A percentile compares a stretch with the other conserved stretches of the same genome.
phyloP scores from a whole-genome alignment of 1,140 invertebrate genomes.

The Scaptomyza montana region DNA sequence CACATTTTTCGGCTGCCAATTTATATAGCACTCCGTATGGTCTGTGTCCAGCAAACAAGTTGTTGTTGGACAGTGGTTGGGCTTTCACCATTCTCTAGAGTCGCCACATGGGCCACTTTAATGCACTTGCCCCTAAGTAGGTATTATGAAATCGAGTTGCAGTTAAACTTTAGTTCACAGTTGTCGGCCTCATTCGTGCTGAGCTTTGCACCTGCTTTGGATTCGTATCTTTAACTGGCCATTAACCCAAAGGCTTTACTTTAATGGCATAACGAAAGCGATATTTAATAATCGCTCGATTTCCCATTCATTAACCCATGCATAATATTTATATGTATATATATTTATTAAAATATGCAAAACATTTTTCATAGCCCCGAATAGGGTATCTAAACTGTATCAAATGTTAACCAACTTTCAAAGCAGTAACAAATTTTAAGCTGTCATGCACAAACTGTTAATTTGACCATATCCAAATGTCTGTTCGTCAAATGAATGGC shows the following conservation, averaged over 20 bases:
- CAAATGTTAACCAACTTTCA: neutral
- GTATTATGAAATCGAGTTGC: constrained; percentile 35
- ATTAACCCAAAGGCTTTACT: neutral
- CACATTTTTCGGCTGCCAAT: constrained; percentile 32
- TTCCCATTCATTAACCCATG: neutral
- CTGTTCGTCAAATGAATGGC: neutral
- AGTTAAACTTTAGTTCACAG: constrained; percentile 4
- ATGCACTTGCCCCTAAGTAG: constrained; percentile 15
- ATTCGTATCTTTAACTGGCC: neutral
- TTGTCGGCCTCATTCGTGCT: constrained; percentile 10
- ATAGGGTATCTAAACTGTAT: constrained; percentile 12
- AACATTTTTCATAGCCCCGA: neutral
- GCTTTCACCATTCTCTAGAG: constrained; percentile 32
- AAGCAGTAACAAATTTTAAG: neutral
- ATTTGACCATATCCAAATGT: neutral
- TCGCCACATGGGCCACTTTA: constrained; percentile 17
- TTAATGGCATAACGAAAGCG: neutral
- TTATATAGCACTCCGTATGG: constrained; percentile 5
- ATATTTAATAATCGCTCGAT: neutral
- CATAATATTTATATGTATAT: neutral
- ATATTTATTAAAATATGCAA: neutral
- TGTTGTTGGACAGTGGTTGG: constrained; percentile 19
- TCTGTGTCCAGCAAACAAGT: constrained; percentile 31
- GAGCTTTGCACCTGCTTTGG: constrained; percentile 11
- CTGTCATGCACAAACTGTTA: neutral